Evolutionary conservation across 2,888 invertebrate genomes (phyloP).

Genomic region (Abrostola triplasia): DNA sequence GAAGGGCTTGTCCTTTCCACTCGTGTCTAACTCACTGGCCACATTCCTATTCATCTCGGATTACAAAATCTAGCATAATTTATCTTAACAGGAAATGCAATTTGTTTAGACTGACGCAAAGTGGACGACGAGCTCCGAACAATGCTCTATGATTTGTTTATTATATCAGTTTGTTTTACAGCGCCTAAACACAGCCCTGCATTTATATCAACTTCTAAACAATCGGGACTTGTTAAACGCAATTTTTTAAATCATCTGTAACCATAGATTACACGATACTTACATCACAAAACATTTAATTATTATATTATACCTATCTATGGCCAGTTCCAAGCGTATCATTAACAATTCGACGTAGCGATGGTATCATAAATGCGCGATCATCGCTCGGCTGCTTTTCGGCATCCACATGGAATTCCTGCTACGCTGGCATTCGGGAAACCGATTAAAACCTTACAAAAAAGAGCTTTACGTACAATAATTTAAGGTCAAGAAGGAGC

Average conservation of each 20-base stretch:
- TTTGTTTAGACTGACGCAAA: constrained; percentile 67
- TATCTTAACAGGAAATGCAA: constrained; percentile 66
- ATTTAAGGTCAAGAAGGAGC: constrained; percentile 85
- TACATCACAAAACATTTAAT: constrained; percentile 60
- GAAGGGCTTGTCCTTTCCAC: constrained; percentile 54
- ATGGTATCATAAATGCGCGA: constrained; percentile 71
- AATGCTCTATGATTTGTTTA: constrained; percentile 58
- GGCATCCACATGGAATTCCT: constrained; percentile 63
- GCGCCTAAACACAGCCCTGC: constrained; percentile 46
- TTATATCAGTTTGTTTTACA: constrained; percentile 51
- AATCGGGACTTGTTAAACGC: constrained; percentile 11
- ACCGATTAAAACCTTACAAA: constrained; percentile 80
- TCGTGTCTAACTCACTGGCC: constrained; percentile 52
- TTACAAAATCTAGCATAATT: constrained; percentile 71
- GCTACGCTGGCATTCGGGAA: constrained; percentile 68
- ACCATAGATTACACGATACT: constrained; percentile 32
- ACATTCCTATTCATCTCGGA: constrained; percentile 58
- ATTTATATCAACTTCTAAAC: constrained; percentile 19
- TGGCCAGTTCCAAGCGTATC: constrained; percentile 66
- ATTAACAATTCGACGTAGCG: constrained; percentile 82
- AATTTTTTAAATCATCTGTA: constrained; percentile 12
- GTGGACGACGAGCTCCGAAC: constrained; percentile 47
- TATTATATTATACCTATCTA: constrained; percentile 69
- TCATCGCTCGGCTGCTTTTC: constrained; percentile 68
- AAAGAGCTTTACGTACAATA: constrained; percentile 79